phyloP scores from a whole-genome alignment of 2,797 vertebrate species.

The Lepilemur septentrionalis region DNA sequence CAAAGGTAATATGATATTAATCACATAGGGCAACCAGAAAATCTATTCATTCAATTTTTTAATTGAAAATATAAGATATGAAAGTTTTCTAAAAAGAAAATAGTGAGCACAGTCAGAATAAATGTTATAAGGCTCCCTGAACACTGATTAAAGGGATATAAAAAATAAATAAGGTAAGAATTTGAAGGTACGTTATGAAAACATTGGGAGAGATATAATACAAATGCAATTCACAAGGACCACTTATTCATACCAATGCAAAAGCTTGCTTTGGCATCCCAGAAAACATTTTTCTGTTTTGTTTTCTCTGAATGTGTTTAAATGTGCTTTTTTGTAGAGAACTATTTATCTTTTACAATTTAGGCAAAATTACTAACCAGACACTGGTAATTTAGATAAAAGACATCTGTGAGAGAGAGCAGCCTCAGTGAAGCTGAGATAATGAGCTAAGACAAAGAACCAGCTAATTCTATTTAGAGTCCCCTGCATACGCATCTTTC shows the following conservation, averaged over 20 bases:
- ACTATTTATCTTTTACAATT: not conserved
- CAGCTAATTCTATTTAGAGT: not conserved
- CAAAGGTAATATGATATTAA: not conserved
- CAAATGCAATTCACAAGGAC: not conserved
- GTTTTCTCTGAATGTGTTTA: not conserved
- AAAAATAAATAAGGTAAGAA: not conserved
- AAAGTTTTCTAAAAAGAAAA: conserved; percentile 10
- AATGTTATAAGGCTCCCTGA: not conserved
- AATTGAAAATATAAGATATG: not conserved
- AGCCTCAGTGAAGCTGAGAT: not conserved
- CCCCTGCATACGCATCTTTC: not conserved
- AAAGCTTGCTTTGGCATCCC: not conserved
- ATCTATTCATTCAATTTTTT: not conserved
- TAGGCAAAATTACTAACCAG: conserved; percentile 1
- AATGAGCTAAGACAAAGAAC: not conserved
- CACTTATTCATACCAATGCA: not conserved
- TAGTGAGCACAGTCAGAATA: not conserved
- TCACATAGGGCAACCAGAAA: not conserved
- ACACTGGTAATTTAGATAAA: not conserved
- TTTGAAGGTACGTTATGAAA: not conserved
- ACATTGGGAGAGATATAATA: not conserved
- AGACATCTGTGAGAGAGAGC: not conserved
- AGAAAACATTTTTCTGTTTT: not conserved
- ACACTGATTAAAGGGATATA: not conserved
- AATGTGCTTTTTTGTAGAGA: not conserved